Evolutionary conservation across 2,888 invertebrate species (phyloP).

Genomic region (Argyra leucocephala): DNA sequence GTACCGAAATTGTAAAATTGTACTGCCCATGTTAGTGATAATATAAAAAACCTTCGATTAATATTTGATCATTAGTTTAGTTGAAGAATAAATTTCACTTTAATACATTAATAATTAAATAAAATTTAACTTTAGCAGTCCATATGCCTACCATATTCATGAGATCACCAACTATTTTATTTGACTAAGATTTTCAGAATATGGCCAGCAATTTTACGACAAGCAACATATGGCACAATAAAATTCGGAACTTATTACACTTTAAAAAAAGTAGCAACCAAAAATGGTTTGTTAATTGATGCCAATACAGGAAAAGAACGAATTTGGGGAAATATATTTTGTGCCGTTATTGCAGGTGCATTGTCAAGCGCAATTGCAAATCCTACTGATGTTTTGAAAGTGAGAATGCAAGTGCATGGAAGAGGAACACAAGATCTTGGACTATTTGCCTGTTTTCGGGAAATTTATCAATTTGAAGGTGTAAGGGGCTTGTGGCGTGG

Average conservation of each 20-base stretch:
- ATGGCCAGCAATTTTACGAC: conserved; percentile 82
- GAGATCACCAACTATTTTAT: too few relatives aligned
- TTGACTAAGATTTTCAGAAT: conserved; percentile 52
- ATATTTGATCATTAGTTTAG: too few relatives aligned
- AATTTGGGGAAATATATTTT: conserved; percentile 62
- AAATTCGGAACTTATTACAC: conserved; percentile 94
- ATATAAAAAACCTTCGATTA: too few relatives aligned
- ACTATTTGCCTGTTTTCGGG: conserved; percentile 67
- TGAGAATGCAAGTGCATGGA: conserved; percentile 73
- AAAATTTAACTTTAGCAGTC: too few relatives aligned
- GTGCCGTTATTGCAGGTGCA: conserved; percentile 63
- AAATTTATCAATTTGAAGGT: conserved; percentile 77
- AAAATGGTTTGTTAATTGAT: conserved; percentile 44
- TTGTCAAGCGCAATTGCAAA: conserved; percentile 90
- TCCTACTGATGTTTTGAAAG: conserved; percentile 92
- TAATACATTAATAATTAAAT: conserved; percentile 7
- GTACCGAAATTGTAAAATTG: too few relatives aligned
- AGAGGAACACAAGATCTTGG: conserved; percentile 50
- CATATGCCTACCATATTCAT: too few relatives aligned
- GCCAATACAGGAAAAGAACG: conserved; percentile 46
- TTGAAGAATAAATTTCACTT: too few relatives aligned
- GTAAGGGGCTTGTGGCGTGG: conserved; percentile 81
- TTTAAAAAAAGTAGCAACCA: conserved; percentile 60
- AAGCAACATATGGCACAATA: conserved; percentile 91
- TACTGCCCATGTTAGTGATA: too few relatives aligned